These are phyloP conservation scores for Hipparchia sbordonii DNA, from an alignment of 2,888 invertebrate species.

Conservation along the genomic window DNA sequence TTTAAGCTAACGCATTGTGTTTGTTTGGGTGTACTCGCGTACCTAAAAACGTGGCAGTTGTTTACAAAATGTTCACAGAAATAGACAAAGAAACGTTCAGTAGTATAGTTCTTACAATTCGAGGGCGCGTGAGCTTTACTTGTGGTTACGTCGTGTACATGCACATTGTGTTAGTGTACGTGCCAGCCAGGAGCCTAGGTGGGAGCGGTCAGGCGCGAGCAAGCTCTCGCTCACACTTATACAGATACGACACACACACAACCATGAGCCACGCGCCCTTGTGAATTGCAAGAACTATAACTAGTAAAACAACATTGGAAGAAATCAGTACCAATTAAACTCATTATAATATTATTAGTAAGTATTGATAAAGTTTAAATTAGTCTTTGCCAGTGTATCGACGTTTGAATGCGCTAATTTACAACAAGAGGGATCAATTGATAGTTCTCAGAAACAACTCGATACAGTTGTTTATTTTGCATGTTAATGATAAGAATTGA, in stretches of 20 bases:
- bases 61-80: conserved; percentile 14
- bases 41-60: not conserved
- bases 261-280: too few species aligned
- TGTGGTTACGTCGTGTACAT: too few species aligned
- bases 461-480: conserved; percentile 17
- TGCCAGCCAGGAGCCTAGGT: too few species aligned
- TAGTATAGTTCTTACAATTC: not conserved
- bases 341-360: too few species aligned
- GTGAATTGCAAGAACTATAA: too few species aligned
- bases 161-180: too few species aligned
- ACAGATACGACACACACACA: too few species aligned
- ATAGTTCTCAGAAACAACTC: conserved; percentile 24
- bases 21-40: not conserved
- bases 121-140: too few species aligned
- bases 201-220: too few species aligned
- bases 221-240: too few species aligned
- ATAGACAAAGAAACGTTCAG: conserved; percentile 11
- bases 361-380: not conserved
- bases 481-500: conserved; percentile 16
- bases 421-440: conserved; percentile 30
- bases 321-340: too few species aligned
- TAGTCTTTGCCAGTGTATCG: not conserved
- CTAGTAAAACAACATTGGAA: too few species aligned
- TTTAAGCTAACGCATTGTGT: conserved; percentile 6
- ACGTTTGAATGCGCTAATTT: not conserved